These are phyloP conservation scores for Scrobipalpa costella DNA, from an alignment of 2,888 invertebrate genomes.

Conservation along the genomic window DNA sequence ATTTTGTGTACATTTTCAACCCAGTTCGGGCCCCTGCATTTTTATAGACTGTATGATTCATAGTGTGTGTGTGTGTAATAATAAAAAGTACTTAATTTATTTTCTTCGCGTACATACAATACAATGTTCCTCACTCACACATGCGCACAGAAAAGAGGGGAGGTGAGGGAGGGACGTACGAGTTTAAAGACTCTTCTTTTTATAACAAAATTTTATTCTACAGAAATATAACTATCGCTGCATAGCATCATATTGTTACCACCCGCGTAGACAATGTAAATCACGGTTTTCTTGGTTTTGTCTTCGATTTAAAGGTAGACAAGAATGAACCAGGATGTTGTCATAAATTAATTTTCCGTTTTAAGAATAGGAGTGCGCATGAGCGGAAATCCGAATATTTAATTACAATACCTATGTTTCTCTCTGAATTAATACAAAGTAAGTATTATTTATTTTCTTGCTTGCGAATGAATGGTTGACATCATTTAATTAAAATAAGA, in stretches of 20 bases:
- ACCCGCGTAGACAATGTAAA: conserved; percentile 10
- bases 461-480: no score
- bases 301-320: background rate
- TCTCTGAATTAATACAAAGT: no score
- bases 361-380: no score
- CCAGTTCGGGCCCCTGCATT: conserved; percentile 35
- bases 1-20: conserved; percentile 36
- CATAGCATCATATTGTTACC: conserved; percentile 8
- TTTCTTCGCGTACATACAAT: conserved; percentile 26
- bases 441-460: no score
- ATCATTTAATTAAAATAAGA: no score
- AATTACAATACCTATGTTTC: no score
- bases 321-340: background rate
- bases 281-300: background rate
- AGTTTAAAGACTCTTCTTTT: conserved; percentile 26
- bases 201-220: conserved; percentile 28
- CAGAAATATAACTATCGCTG: conserved; percentile 3
- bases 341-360: background rate
- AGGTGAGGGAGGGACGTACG: conserved; percentile 20
- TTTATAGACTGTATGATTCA: conserved; percentile 29
- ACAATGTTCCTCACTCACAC: conserved; percentile 25
- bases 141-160: conserved; percentile 26
- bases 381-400: no score
- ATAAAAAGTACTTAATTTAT: conserved; percentile 34
- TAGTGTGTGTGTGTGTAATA: conserved; percentile 33